Base-by-base conservation (phyloP, 2,888 invertebrate species). In the Resseliella maxima region DNA sequence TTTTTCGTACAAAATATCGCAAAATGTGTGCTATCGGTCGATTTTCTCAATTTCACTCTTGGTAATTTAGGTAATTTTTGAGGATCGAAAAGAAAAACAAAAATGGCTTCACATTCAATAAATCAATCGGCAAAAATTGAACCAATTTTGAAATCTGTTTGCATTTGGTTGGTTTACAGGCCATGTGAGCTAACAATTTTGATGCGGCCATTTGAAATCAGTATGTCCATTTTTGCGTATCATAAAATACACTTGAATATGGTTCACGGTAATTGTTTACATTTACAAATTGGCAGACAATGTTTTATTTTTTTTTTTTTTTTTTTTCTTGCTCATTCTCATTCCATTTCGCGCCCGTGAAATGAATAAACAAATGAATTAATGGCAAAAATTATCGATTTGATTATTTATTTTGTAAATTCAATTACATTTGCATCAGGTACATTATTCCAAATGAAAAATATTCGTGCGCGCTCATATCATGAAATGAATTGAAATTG, bases 281-380 rank as follows among this genome's bases (percentile, higher is more conserved):
- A 87, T 88, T 89, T 87, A 88, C 88, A 89, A 89, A 89, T 89
- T 89, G 89, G 89, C 88, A 88, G 86, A 88, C 87, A 89, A 89
- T 88, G 87, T 89, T 88, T 83, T 85, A 5, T 54, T 31, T 5
- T 12, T 12, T 41, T 6, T 18, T 18, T 8, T 50, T 50, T 50
- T 1, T 8, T 15, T 31, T 6, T 35, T 12, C 46, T 8, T 21
- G 10, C 50, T 0, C 18, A 18, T 5, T n/a, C 27, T 38, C 3
- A 12, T 2, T 6, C 24, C 6, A 15, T 31, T 85, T 50, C 50
- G 50, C 18, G 10, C 21, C 2, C 31, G 8, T 41, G 72, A 87
- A 85, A 81, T 85, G 86, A 86, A 87, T 86, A 87, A 86, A 86
- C 81, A 86, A n/a, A 86, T 86, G 86, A 86, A 85, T 41, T 86